Conservation (phyloP, 2,113 vertebrate genomes). For the Glaucomys volans region DNA sequence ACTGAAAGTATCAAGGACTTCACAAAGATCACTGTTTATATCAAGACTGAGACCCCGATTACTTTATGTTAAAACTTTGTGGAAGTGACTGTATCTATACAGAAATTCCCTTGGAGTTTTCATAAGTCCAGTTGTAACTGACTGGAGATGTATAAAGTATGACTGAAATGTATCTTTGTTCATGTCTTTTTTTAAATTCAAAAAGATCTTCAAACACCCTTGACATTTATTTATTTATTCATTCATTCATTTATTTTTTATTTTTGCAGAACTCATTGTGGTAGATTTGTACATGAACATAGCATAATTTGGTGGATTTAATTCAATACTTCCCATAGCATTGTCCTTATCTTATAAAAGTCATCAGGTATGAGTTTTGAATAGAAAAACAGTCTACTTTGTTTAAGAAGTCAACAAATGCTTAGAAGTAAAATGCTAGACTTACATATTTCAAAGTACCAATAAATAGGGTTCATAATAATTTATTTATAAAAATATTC, state of each 20-base stretch:
- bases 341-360: background rate
- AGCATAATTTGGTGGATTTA: no score
- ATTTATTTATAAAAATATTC: slow-evolving; percentile 23
- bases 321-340: background rate
- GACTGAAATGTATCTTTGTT: background rate
- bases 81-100: background rate
- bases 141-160: background rate
- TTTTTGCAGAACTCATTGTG: no score
- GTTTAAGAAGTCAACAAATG: no score
- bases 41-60: background rate
- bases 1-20: background rate
- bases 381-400: slow-evolving; percentile 33
- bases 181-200: background rate
- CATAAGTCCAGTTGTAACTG: background rate
- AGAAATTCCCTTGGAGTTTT: background rate
- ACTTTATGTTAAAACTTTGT: background rate
- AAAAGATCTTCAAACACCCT: no score
- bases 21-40: background rate
- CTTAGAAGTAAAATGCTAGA: slow-evolving; percentile 11
- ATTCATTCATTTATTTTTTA: no score
- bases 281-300: no score
- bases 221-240: no score
- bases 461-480: background rate
- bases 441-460: slow-evolving; percentile 17
- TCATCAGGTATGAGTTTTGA: background rate